A percentile compares a stretch with the other conserved stretches of the same genome.
Conservation (phyloP, 2,113 vertebrate species). For the Megaceryle maxima region DNA sequence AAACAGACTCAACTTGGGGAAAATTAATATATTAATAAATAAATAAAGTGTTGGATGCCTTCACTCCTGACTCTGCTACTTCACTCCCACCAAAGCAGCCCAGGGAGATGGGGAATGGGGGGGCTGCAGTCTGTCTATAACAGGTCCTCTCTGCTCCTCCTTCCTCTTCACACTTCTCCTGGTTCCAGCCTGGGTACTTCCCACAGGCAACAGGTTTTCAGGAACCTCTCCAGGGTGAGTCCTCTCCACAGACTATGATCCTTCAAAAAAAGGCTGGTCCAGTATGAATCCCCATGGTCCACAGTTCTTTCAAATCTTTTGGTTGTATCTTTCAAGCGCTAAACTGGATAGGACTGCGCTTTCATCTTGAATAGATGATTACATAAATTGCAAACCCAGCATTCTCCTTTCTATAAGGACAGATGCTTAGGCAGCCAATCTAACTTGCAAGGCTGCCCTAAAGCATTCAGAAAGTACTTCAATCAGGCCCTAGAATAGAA, state of each 20-base stretch:
- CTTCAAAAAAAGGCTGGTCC: not conserved
- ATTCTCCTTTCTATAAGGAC: not conserved
- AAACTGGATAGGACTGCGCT: not conserved
- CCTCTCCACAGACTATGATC: not conserved
- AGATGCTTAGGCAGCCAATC: not conserved
- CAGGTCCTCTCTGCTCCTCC: accelerated
- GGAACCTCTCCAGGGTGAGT: not conserved
- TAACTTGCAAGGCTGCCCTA: not conserved
- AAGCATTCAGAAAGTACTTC: not conserved
- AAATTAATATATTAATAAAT: not conserved
- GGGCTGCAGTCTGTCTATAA: accelerated
- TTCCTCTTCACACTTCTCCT: not conserved
- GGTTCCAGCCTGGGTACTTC: not conserved
- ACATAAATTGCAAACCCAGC: not conserved
- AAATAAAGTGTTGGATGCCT: not conserved
- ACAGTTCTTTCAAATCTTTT: not conserved
- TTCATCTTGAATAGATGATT: not conserved
- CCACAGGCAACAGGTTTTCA: too few species aligned
- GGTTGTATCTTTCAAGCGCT: not conserved
- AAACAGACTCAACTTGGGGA: not conserved
- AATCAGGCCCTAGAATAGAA: not conserved
- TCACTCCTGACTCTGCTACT: not conserved
- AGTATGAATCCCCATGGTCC: accelerated
- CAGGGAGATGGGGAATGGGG: not conserved
- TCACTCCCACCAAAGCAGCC: accelerated